phyloP scores from a whole-genome alignment of 2,113 vertebrate species.

The Oreochromis tanganicae region DNA sequence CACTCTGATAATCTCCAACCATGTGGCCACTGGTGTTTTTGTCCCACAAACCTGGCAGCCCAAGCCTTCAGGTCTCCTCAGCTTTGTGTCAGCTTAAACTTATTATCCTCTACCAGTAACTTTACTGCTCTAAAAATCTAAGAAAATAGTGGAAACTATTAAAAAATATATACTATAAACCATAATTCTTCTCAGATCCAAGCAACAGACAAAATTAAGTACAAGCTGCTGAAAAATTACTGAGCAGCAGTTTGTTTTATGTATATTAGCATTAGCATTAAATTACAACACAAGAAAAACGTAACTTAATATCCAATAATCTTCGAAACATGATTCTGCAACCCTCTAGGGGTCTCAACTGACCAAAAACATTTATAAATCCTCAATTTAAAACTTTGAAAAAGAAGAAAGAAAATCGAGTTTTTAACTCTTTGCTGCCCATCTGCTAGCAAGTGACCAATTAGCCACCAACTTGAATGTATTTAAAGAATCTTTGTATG shows the following conservation, averaged over 20 bases:
- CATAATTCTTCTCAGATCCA: not conserved
- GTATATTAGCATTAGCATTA: not conserved
- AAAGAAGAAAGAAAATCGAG: not conserved
- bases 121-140: not conserved
- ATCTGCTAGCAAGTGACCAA: not conserved
- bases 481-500: not conserved
- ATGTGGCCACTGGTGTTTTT: not conserved
- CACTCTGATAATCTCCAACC: not conserved
- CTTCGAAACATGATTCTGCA: not conserved
- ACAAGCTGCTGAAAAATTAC: not conserved
- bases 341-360: accelerated
- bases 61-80: not conserved
- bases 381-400: not conserved
- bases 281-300: not conserved
- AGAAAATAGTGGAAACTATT: not conserved
- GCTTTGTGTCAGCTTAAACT: not conserved
- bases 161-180: not conserved
- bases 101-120: not conserved
- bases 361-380: not conserved
- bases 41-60: not conserved
- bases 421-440: not conserved
- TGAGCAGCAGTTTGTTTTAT: not conserved
- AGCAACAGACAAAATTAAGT: not conserved
- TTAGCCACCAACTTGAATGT: not conserved
- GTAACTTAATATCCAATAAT: not conserved